phyloP scores from a whole-genome alignment of 2,888 invertebrate species.

The Tinea semifulvella region DNA sequence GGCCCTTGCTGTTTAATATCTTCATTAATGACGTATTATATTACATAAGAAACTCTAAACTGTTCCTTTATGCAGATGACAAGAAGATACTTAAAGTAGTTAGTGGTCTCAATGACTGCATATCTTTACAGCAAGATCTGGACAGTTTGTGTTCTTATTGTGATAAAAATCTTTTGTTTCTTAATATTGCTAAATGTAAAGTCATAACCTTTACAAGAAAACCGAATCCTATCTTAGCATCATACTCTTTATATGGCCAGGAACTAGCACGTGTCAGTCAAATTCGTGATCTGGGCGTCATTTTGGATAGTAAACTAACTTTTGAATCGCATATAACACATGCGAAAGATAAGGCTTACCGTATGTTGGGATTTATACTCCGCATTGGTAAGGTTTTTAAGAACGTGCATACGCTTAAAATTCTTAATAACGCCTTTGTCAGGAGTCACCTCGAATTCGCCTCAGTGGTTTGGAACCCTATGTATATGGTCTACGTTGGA shows the following conservation, averaged over 20 bases:
- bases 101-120: slow-evolving; percentile 8
- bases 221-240: background rate
- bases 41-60: background rate
- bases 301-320: background rate
- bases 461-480: background rate
- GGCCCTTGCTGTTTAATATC: slow-evolving; percentile 19
- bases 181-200: background rate
- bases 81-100: slow-evolving; percentile 15
- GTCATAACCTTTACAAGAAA: slow-evolving; percentile 1
- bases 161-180: background rate
- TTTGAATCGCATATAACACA: background rate
- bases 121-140: slow-evolving; percentile 12
- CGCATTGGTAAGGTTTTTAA: background rate
- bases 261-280: background rate
- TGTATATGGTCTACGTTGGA: background rate
- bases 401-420: background rate
- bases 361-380: background rate
- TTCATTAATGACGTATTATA: too few relatives aligned
- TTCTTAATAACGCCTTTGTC: background rate
- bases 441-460: background rate
- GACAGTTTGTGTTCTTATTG: background rate
- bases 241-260: background rate
- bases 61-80: slow-evolving; percentile 20
- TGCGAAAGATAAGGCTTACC: background rate
- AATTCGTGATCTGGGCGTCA: background rate